Percentiles rank a stretch among this genome's conserved stretches.
Evolutionary conservation across 1,140 invertebrate genomes (phyloP).

Genomic region (Polypedilum vanderplanki): DNA sequence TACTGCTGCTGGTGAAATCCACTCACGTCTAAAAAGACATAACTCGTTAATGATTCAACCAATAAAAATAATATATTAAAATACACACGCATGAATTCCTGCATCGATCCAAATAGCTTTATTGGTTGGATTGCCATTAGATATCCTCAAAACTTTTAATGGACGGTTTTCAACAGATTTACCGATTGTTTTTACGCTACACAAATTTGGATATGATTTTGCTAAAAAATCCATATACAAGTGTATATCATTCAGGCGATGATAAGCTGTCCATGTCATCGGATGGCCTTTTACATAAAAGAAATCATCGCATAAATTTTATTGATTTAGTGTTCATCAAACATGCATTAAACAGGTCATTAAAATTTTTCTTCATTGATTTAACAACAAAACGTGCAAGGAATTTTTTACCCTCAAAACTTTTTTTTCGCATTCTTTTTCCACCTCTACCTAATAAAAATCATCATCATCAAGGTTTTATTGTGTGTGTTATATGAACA

Average conservation of each 20-base stretch:
- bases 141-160: slow-evolving; percentile 64
- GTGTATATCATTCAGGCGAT: slow-evolving; percentile 62
- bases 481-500: too few species aligned
- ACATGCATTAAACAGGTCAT: neutral
- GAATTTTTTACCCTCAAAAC: too few species aligned
- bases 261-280: slow-evolving; percentile 76
- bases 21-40: slow-evolving; percentile 56
- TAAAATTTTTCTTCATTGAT: neutral
- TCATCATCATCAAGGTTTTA: too few species aligned
- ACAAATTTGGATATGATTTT: slow-evolving; percentile 60
- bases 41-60: neutral
- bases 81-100: slow-evolving; percentile 67
- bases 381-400: neutral
- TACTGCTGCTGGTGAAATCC: slow-evolving; percentile 81
- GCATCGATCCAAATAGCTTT: slow-evolving; percentile 59
- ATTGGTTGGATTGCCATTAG: slow-evolving; percentile 53
- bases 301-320: neutral
- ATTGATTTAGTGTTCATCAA: neutral
- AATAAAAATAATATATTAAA: neutral
- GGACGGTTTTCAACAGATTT: slow-evolving; percentile 66
- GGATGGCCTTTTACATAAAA: slow-evolving; percentile 53
- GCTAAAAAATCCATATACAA: slow-evolving; percentile 68
- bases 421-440: too few species aligned
- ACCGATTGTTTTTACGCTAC: slow-evolving; percentile 64
- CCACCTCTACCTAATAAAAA: too few species aligned